These are phyloP conservation scores for Periophthalmus magnuspinnatus DNA, from an alignment of 2,797 vertebrate genomes.

Conservation along the genomic window DNA sequence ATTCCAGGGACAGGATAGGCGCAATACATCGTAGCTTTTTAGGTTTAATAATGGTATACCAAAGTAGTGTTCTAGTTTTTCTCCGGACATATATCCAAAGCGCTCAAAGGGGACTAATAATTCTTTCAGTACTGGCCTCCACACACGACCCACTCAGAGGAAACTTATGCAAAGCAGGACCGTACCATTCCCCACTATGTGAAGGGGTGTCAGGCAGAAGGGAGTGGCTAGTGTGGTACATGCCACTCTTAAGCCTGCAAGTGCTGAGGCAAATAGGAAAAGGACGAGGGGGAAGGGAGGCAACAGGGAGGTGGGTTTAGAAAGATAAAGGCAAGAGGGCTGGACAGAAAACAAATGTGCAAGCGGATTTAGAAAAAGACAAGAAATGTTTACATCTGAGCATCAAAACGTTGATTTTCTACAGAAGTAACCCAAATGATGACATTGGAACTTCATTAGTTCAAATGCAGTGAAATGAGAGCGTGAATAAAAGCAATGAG, in stretches of 20 bases:
- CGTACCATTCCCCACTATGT: conserved; percentile 83
- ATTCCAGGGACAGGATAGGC: conserved; percentile 96
- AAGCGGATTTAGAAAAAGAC: conserved; percentile 63
- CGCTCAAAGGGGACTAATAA: conserved; percentile 82
- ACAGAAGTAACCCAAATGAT: conserved; percentile 44
- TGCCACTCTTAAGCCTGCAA: conserved; percentile 78
- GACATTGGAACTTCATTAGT: conserved; percentile 53
- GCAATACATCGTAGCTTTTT: conserved; percentile 91
- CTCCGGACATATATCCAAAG: conserved; percentile 86
- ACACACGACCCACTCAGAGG: conserved; percentile 92
- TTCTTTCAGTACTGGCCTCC: conserved; percentile 83
- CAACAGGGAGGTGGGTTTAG: conserved; percentile 52
- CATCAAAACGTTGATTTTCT: conserved; percentile 57
- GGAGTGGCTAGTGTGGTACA: conserved; percentile 75
- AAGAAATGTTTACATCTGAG: conserved; percentile 56
- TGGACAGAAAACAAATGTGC: conserved; percentile 75
- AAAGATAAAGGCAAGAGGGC: conserved; percentile 73
- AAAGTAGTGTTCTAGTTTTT: conserved; percentile 71
- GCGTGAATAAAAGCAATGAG: conserved; percentile 45
- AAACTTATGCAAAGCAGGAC: conserved; percentile 97
- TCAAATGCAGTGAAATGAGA: conserved; percentile 52
- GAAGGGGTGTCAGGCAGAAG: conserved; percentile 74
- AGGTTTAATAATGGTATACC: conserved; percentile 54
- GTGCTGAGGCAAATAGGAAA: conserved; percentile 79
- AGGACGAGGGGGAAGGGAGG: conserved; percentile 58